phyloP scores from a whole-genome alignment of 1,140 invertebrate species.

The Oedothorax gibbosus region DNA sequence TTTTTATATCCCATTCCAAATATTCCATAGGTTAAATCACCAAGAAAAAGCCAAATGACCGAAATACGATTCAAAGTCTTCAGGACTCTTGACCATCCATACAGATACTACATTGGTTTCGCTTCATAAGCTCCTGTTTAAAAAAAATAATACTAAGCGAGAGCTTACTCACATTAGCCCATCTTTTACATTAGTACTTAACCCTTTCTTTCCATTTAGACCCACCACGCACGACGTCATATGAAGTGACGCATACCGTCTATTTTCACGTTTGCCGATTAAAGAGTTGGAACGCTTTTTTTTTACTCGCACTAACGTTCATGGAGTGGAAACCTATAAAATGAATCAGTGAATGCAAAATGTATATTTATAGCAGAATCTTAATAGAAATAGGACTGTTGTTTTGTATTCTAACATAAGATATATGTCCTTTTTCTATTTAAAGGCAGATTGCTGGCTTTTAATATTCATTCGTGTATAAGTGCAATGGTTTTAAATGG shows the following conservation, averaged over 20 bases:
- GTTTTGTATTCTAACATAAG: not conserved
- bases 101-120: too few relatives aligned
- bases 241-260: not conserved
- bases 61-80: too few relatives aligned
- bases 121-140: too few relatives aligned
- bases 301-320: slow-evolving; percentile 13
- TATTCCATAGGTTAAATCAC: too few relatives aligned
- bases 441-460: not conserved
- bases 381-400: not conserved
- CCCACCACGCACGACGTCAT: slow-evolving; percentile 4
- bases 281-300: slow-evolving; percentile 30
- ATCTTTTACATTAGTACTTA: too few relatives aligned
- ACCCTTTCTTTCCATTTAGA: slow-evolving; percentile 8
- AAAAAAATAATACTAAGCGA: too few relatives aligned
- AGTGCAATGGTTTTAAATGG: too few relatives aligned
- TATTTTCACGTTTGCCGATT: slow-evolving; percentile 27
- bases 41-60: too few relatives aligned
- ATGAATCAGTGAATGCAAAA: slow-evolving; percentile 20
- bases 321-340: slow-evolving; percentile 28
- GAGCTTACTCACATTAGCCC: too few relatives aligned
- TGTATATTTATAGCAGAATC: slow-evolving; percentile 2
- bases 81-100: too few relatives aligned
- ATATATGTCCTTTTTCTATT: not conserved
- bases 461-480: not conserved
- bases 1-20: too few relatives aligned